A percentile compares a stretch with the other conserved stretches of the same genome.
Evolutionary conservation across 2,113 vertebrate species (phyloP).

Genomic region (Galeopterus variegatus): DNA sequence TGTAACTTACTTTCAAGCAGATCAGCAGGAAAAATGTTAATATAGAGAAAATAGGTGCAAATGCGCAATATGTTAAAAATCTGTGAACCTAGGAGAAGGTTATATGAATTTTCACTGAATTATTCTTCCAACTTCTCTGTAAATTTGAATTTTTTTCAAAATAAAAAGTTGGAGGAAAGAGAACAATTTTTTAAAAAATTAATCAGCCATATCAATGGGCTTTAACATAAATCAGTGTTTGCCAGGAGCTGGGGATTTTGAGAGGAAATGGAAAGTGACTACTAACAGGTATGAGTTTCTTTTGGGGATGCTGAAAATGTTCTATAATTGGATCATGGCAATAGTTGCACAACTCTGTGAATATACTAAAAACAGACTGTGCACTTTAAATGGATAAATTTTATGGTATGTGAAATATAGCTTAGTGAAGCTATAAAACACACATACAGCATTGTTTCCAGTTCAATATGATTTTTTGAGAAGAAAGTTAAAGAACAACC

Average conservation of each 20-base stretch:
- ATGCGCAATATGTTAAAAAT: not conserved
- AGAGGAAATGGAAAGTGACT: not conserved
- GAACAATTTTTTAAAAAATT: not conserved
- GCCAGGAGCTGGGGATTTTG: not conserved
- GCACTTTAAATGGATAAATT: not conserved
- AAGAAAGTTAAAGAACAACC: not conserved
- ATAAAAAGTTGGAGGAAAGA: not conserved
- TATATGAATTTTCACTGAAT: not conserved
- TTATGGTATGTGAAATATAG: not conserved
- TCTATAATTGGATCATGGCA: not conserved
- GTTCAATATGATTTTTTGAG: not conserved
- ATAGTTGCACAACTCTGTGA: not conserved
- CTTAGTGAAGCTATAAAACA: not conserved
- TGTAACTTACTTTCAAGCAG: not conserved
- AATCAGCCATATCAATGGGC: not conserved
- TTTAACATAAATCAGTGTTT: not conserved
- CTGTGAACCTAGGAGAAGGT: not conserved
- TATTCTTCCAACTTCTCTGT: not conserved
- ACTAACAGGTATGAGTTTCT: not conserved
- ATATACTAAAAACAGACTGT: constrained; percentile 3
- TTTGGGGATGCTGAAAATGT: not conserved
- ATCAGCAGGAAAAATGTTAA: constrained; percentile 16
- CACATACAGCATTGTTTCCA: not conserved
- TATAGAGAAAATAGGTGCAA: not conserved
- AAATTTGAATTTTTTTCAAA: constrained; percentile 10